Base-by-base conservation (phyloP, 2,113 vertebrate genomes). In the Notarius quadriscutis region DNA sequence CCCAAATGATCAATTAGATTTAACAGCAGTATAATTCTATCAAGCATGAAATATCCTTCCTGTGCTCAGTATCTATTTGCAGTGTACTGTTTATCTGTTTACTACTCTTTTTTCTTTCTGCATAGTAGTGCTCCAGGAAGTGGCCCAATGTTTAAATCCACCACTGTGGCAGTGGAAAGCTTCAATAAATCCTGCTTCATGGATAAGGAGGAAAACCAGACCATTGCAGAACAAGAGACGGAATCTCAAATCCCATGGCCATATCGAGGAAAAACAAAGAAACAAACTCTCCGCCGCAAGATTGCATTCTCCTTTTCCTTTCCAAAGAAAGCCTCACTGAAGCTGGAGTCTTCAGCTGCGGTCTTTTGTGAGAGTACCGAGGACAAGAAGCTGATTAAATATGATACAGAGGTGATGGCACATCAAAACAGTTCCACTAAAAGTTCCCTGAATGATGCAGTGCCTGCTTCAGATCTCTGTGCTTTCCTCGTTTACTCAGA, bases 111-210 rank as follows among this genome's bases (percentile, higher is more conserved):
- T 20, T 15, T 83, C 22, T 78, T 41, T 84, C 82, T 63, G 5
- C 90, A 92, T 87, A 92, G 25, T 85, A 97, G 96, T 53, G 97
- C 97, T 90, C 96, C 96, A 60, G 97, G 97, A 87, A 97, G 97
- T 0, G 97, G 97, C 6, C 97, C 97, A 11, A 97, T 96, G 97
- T 97, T 97, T 93, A 97, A 96, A 91, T 97, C 97, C 85, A 97
- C 97, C 0, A 97, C 97, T 0, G 96, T 97, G 84, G 97, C 96
- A 0, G 95, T 97, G 88, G 92, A 87, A 91, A 95, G 94, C 65
- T 89, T 90, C 87, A 92, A 12, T 65, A 94, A 94, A 8, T 77
- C 86, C 88, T 87, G 85, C 86, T 71, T 87, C 25, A 62, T 83
- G 7, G 91, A 89, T 65, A 27, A 84, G 10, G 92, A 84, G 80